phyloP scores from a whole-genome alignment of 92 coral and sea anemone species.

The Epizoanthus rinbou region DNA sequence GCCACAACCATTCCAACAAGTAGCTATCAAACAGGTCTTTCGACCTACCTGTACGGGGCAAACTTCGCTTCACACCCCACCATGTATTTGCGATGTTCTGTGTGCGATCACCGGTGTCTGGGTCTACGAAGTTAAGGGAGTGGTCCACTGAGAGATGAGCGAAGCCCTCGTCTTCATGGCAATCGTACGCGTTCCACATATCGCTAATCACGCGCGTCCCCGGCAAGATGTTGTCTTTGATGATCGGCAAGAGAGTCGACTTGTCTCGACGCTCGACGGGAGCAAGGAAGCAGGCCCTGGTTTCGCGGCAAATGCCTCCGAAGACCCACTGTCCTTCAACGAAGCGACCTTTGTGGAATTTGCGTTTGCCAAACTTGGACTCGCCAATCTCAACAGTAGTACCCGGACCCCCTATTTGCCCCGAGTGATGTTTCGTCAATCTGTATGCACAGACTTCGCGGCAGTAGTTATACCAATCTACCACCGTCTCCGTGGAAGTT shows the following conservation, averaged over 20 bases:
- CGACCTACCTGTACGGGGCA: neutral
- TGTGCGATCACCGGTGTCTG: neutral
- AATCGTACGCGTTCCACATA: constrained; percentile 42
- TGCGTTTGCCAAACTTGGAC: constrained; percentile 32
- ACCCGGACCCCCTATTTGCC: constrained; percentile 43
- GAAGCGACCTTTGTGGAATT: constrained; percentile 14
- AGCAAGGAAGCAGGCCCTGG: constrained; percentile 31
- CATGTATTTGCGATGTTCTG: neutral
- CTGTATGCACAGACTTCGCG: constrained; percentile 42
- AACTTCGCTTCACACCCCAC: constrained; percentile 7
- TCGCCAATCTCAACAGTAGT: constrained; percentile 44
- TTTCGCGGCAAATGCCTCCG: constrained; percentile 45
- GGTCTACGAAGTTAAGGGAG: constrained; percentile 29
- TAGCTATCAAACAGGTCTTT: neutral
- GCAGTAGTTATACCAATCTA: constrained; percentile 49
- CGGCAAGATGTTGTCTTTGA: constrained; percentile 22
- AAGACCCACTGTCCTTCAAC: constrained; percentile 38
- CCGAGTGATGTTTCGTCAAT: neutral
- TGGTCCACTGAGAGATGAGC: constrained; percentile 35
- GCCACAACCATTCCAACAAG: neutral
- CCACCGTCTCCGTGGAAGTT: constrained; percentile 45
- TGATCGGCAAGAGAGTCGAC: constrained; percentile 20
- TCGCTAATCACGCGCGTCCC: constrained; percentile 44
- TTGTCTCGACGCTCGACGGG: constrained; percentile 39
- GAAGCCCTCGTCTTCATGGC: constrained; percentile 45